These are phyloP conservation scores for Bombyx mandarina DNA, from an alignment of 1,140 invertebrate species.

Conservation along the genomic window DNA sequence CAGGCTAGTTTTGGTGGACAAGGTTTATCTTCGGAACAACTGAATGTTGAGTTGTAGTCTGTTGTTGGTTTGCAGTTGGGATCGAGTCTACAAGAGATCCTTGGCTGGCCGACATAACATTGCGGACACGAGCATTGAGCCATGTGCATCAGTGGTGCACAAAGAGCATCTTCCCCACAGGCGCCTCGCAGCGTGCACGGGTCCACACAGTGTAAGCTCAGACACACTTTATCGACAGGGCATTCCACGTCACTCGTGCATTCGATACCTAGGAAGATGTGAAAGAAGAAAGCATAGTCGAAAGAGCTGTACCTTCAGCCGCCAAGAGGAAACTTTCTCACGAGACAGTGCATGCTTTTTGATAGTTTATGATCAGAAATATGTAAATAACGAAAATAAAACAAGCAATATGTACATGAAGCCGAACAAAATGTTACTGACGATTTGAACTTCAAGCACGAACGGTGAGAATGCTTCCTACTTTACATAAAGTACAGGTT, in stretches of 20 bases:
- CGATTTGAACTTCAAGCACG: slow-evolving; percentile 62
- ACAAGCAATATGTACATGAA: slow-evolving; percentile 71
- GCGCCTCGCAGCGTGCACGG: slow-evolving; percentile 89
- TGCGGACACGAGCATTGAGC: slow-evolving; percentile 89
- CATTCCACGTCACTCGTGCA: slow-evolving; percentile 92
- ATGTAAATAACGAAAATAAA: slow-evolving; percentile 69
- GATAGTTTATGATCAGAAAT: slow-evolving; percentile 69
- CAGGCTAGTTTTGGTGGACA: slow-evolving; percentile 85
- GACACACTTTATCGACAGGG: slow-evolving; percentile 91
- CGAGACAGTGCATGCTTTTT: slow-evolving; percentile 81
- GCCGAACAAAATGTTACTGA: slow-evolving; percentile 69
- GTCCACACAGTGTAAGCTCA: slow-evolving; percentile 88
- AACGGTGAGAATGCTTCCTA: slow-evolving; percentile 71
- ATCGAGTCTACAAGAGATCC: slow-evolving; percentile 82
- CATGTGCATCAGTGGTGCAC: slow-evolving; percentile 85
- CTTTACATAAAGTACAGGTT: slow-evolving; percentile 29
- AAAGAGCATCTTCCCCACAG: slow-evolving; percentile 91
- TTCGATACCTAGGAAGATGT: slow-evolving; percentile 85
- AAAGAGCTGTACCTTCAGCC: slow-evolving; percentile 77
- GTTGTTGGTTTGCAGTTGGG: slow-evolving; percentile 76
- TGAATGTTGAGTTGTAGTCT: slow-evolving; percentile 54
- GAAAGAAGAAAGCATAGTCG: slow-evolving; percentile 80
- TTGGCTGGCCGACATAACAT: slow-evolving; percentile 87
- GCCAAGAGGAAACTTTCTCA: slow-evolving; percentile 82
- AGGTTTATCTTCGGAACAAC: slow-evolving; percentile 78